Conservation (phyloP, 1,140 invertebrate genomes). For the Drosophila azteca region DNA sequence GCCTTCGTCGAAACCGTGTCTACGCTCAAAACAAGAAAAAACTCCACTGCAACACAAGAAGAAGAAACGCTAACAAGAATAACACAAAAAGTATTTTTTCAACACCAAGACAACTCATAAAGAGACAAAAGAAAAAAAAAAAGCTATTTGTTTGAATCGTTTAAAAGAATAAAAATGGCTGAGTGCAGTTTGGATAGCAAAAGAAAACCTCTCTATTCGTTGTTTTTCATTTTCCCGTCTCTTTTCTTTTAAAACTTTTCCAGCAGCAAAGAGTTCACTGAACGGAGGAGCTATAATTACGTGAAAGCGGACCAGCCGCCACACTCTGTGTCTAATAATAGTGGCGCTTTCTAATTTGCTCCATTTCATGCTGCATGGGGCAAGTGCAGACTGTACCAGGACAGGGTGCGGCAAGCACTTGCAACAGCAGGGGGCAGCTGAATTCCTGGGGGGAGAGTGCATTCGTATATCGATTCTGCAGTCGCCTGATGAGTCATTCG, state of each 20-base stretch:
- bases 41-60: conserved; percentile 18
- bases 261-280: conserved; percentile 49
- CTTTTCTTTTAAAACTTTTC: conserved; percentile 28
- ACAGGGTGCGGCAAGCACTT: conserved; percentile 31
- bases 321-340: conserved; percentile 48
- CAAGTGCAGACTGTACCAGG: conserved; percentile 48
- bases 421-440: conserved; percentile 19
- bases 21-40: conserved; percentile 49
- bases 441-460: conserved; percentile 1
- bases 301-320: conserved; percentile 53
- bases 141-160: conserved; percentile 49
- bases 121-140: conserved; percentile 29
- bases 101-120: conserved; percentile 29
- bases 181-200: conserved; percentile 56
- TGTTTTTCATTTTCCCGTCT: conserved; percentile 14
- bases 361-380: conserved; percentile 31
- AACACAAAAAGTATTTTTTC: conserved; percentile 65
- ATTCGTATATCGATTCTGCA: conserved; percentile 11
- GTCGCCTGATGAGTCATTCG: conserved; percentile 57
- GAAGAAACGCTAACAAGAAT: conserved; percentile 16
- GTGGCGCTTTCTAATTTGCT: conserved; percentile 54
- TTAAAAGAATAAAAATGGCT: conserved; percentile 66
- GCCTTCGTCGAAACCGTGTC: conserved; percentile 59
- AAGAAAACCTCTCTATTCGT: conserved; percentile 34
- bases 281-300: conserved; percentile 24